phyloP scores from a whole-genome alignment of 2,797 vertebrate species.

The Erithacus rubecula region DNA sequence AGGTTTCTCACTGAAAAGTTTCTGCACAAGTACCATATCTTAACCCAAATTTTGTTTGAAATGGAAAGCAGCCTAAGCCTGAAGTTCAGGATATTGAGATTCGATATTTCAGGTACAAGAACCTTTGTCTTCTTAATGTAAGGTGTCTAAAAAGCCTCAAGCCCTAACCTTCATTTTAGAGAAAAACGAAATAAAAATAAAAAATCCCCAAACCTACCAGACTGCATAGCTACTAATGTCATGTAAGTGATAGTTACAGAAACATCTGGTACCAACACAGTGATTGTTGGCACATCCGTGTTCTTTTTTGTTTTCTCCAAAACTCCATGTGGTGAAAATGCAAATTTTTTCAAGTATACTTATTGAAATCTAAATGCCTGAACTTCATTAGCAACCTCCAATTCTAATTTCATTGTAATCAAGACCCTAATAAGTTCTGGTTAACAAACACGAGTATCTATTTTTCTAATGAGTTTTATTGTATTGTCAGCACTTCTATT shows the following conservation, averaged over 20 bases:
- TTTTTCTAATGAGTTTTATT: neutral
- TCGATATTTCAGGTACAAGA: neutral
- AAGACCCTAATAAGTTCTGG: neutral
- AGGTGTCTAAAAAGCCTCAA: neutral
- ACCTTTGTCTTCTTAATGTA: neutral
- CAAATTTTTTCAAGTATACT: neutral
- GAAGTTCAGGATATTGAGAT: neutral
- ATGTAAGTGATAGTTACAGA: neutral
- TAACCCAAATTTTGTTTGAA: conserved; percentile 20
- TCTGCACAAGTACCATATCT: neutral
- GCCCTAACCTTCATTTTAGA: neutral
- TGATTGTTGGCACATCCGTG: neutral
- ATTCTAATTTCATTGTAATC: neutral
- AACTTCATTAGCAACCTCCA: neutral
- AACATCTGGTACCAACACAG: neutral
- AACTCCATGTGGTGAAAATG: neutral
- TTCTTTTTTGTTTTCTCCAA: neutral
- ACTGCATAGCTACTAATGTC: neutral
- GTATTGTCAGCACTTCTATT: neutral
- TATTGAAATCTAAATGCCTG: neutral
- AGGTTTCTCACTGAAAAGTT: neutral
- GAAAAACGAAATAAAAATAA: neutral
- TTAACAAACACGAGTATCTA: neutral
- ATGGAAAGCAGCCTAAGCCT: neutral
- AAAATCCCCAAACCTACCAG: neutral